Base-by-base conservation (phyloP, 2,797 vertebrate genomes). In the Tauraco hartlaubi region DNA sequence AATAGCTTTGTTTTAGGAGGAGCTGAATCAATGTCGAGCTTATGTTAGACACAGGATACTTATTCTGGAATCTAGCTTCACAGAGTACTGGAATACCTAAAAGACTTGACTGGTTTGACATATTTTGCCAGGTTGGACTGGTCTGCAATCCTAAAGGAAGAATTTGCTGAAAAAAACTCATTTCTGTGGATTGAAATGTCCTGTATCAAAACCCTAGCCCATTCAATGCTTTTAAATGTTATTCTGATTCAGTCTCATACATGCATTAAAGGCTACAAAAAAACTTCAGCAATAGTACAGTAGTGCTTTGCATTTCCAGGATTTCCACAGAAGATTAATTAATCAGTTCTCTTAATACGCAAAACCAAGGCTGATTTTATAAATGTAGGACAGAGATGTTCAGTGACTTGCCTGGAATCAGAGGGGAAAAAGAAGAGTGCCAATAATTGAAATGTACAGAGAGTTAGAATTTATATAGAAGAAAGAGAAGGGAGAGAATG, bases 1-100 rank as follows among this genome's bases (percentile, higher is more conserved):
- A 52, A 6, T 13, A 78, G 10, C n/a, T 41, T 90, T 94, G 66
- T 92, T 97, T 97, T 96, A 86, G 35, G 86, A 96, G 80, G 90
- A 95, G 73, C 48, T 92, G 84, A 74, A 21, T 96, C 80, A 79
- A 88, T 56, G 73, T 54, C 91, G 33, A 46, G 26, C 21, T 96
- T 59, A 59, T 44, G 41, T 59, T 35, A 83, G 41, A 9, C 43
- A 46, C n/a, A 41, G 43, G 20, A 54, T 61, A 58, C 28, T 41
- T 48, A 18, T 96, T 95, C 67, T 74, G 78, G 67, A 80, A 90
- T 23, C 22, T 56, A 79, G 22, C 35, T 84, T 46, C 85, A 86
- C 33, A 86, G 85, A 85, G 71, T 72, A 80, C 22, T 89, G 66
- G 81, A 97, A 95, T 92, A 88, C 43, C 69, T 71, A 72, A 56